Percentiles rank a stretch among this genome's conserved stretches.
Evolutionary conservation across 1,140 invertebrate species (phyloP).

Genomic region (Pissodes strobi): DNA sequence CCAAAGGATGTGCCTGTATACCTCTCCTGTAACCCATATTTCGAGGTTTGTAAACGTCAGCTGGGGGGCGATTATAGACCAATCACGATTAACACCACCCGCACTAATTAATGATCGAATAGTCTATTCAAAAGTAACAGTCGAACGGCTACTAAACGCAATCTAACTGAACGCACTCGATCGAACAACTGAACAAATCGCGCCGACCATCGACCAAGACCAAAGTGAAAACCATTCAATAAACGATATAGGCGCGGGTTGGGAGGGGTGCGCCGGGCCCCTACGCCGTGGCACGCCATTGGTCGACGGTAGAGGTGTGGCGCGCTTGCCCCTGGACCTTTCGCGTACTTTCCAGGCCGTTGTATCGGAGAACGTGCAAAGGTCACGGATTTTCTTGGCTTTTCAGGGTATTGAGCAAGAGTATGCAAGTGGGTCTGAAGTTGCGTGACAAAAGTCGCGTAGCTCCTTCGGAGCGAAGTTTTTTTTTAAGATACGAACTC

Average conservation of each 20-base stretch:
- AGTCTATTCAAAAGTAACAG: neutral
- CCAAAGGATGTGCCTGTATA: constrained; percentile 36
- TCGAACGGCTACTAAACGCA: constrained; percentile 1
- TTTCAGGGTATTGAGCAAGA: too few relatives aligned
- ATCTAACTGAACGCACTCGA: neutral
- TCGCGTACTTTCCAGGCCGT: constrained; percentile 17
- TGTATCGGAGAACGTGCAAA: constrained; percentile 4
- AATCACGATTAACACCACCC: neutral
- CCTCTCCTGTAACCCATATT: constrained; percentile 35
- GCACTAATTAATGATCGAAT: neutral
- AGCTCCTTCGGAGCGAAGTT: too few relatives aligned
- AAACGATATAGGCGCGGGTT: constrained; percentile 5
- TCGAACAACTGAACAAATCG: neutral
- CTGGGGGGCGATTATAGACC: neutral
- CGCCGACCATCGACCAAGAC: too few relatives aligned
- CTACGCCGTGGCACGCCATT: constrained; percentile 16
- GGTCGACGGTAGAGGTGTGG: constrained; percentile 33
- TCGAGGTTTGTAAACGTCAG: neutral
- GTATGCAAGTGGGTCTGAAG: too few relatives aligned
- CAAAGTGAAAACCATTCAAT: constrained; percentile 34
- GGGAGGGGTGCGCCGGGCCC: constrained; percentile 14
- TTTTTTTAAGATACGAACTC: too few relatives aligned
- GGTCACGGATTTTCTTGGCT: too few relatives aligned
- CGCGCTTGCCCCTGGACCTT: constrained; percentile 28
- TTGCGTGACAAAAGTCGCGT: too few relatives aligned